phyloP scores from a whole-genome alignment of 2,888 invertebrate genomes.

The Epiperipatus broadwayi region DNA sequence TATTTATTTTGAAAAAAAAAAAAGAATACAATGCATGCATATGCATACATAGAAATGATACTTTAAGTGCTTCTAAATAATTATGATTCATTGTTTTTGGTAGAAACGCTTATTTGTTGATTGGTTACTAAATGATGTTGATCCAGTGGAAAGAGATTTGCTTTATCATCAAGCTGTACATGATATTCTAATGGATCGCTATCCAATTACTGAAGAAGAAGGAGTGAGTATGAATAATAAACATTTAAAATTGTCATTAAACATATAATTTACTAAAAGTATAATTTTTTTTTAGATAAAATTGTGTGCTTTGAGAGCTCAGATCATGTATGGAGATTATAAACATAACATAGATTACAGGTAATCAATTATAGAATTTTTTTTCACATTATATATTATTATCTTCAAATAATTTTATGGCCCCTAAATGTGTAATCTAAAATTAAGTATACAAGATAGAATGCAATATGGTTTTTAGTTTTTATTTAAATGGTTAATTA shows the following conservation, averaged over 20 bases:
- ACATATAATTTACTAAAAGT: background rate
- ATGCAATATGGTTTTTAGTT: too few species aligned
- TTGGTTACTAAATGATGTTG: conserved; percentile 52
- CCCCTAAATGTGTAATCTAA: too few species aligned
- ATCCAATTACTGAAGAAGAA: conserved; percentile 81
- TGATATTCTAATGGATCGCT: conserved; percentile 67
- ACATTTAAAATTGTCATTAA: background rate
- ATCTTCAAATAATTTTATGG: too few species aligned
- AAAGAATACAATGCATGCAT: too few species aligned
- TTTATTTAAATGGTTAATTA: too few species aligned
- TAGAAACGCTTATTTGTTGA: conserved; percentile 60
- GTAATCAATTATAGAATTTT: conserved; percentile 6
- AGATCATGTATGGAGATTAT: conserved; percentile 69
- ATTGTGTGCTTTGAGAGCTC: conserved; percentile 79
- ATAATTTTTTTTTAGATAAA: conserved; percentile 45
- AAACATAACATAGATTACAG: too few species aligned
- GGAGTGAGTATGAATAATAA: conserved; percentile 46
- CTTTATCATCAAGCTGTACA: conserved; percentile 82
- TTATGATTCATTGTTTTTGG: conserved; percentile 15
- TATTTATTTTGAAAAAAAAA: too few species aligned
- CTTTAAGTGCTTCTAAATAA: too few species aligned
- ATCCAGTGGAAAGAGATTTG: conserved; percentile 78
- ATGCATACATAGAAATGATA: too few species aligned
- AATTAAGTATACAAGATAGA: too few species aligned
- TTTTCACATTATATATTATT: too few species aligned